Evolutionary conservation across 2,888 invertebrate species (phyloP).

Genomic region (Timema cristinae): DNA sequence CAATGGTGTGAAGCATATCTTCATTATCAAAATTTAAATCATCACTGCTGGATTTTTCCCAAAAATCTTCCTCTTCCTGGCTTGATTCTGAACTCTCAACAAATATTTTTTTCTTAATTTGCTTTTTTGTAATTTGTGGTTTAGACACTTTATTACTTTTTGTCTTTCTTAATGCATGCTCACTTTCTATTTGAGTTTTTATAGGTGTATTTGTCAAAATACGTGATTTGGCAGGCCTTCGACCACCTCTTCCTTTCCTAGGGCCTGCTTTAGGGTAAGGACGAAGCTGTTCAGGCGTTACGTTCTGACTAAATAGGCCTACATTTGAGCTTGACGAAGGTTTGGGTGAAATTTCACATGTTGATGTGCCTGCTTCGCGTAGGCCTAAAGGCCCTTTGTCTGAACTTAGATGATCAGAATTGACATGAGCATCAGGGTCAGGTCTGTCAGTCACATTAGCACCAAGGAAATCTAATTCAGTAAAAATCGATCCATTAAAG

Average conservation of each 20-base stretch:
- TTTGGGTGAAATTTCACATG: too few relatives aligned
- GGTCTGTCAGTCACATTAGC: constrained; percentile 1
- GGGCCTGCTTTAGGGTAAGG: constrained; percentile 13
- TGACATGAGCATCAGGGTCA: not conserved
- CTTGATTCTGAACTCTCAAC: too few relatives aligned
- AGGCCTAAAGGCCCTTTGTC: too few relatives aligned
- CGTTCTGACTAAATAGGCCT: too few relatives aligned
- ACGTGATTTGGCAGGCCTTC: not conserved
- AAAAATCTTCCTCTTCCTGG: too few relatives aligned
- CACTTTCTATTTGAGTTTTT: constrained; percentile 2
- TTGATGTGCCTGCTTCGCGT: too few relatives aligned
- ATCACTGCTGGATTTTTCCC: not conserved
- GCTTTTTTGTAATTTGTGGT: too few relatives aligned
- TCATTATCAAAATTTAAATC: not conserved
- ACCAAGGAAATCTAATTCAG: not conserved
- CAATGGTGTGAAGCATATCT: not conserved
- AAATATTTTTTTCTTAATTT: too few relatives aligned
- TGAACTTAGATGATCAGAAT: too few relatives aligned
- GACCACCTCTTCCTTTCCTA: constrained; percentile 8
- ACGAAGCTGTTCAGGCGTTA: not conserved
- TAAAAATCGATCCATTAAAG: not conserved
- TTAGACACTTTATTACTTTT: too few relatives aligned
- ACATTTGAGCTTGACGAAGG: too few relatives aligned
- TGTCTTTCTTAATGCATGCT: not conserved
- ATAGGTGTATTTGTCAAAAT: constrained; percentile 6